Conservation (phyloP, 2,888 invertebrate species). For the Trimorus sp. region DNA sequence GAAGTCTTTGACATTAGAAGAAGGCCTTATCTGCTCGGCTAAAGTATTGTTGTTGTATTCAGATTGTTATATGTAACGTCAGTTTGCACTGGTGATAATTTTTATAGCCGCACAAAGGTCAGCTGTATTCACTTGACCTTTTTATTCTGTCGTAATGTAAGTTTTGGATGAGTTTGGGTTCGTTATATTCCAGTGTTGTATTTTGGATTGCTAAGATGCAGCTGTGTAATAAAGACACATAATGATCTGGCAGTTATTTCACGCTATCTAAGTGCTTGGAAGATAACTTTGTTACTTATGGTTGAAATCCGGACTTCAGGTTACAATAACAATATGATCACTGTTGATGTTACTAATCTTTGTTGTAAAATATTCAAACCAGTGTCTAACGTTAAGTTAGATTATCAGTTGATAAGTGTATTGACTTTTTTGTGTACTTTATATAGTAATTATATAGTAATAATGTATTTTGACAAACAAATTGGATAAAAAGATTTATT, state of each 20-base stretch:
- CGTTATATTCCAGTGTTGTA: neutral
- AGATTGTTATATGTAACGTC: conserved; percentile 5
- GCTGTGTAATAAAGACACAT: neutral
- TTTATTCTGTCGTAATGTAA: too few species aligned
- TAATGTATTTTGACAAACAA: too few species aligned
- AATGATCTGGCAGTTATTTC: conserved; percentile 16
- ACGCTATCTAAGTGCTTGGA: neutral
- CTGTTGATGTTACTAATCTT: conserved; percentile 20
- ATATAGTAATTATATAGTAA: too few species aligned
- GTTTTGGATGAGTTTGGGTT: neutral
- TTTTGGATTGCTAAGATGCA: neutral
- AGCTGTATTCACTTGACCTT: too few species aligned
- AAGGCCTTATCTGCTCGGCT: too few species aligned
- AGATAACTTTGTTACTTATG: conserved; percentile 22
- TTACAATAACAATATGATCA: conserved; percentile 20
- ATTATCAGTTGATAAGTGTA: too few species aligned
- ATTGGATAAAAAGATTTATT: too few species aligned
- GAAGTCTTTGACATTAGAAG: too few species aligned
- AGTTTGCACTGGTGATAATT: conserved; percentile 14
- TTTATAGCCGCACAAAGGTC: too few species aligned
- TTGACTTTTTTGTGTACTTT: too few species aligned
- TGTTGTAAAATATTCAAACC: conserved; percentile 8
- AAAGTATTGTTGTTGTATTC: neutral
- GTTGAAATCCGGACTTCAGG: neutral
- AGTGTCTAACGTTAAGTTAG: too few species aligned